These are phyloP conservation scores for Axea sp. DNA, from an alignment of 2,888 invertebrate genomes.

Conservation along the genomic window DNA sequence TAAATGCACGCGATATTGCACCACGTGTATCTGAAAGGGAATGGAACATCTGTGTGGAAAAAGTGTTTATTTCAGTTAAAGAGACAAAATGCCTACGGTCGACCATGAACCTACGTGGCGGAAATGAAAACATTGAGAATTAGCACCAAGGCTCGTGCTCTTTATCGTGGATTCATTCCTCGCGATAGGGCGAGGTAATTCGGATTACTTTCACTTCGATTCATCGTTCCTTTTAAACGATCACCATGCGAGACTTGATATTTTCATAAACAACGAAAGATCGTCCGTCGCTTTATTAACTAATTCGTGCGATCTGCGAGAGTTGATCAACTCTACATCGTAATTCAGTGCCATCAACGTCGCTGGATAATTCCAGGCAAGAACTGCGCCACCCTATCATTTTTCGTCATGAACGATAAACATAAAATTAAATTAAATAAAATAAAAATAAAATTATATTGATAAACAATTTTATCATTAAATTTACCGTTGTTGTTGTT, in stretches of 20 bases:
- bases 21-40: constrained; percentile 24
- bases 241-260: constrained; percentile 15
- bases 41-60: constrained; percentile 31
- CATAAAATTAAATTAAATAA: too few species aligned
- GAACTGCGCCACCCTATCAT: too few species aligned
- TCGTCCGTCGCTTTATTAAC: constrained; percentile 5
- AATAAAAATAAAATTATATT: too few species aligned
- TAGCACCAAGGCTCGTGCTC: constrained; percentile 38
- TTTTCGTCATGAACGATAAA: too few species aligned
- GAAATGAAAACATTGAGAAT: constrained; percentile 60
- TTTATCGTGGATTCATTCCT: constrained; percentile 49
- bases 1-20: constrained; percentile 39
- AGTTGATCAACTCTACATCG: too few species aligned
- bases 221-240: constrained; percentile 27
- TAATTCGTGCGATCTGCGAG: constrained; percentile 9
- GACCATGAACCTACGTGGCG: constrained; percentile 57
- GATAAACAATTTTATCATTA: too few species aligned
- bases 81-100: constrained; percentile 59
- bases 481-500: too few species aligned
- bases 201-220: constrained; percentile 50
- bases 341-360: too few species aligned
- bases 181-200: constrained; percentile 48
- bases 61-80: constrained; percentile 35
- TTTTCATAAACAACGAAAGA: constrained; percentile 8
- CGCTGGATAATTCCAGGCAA: too few species aligned